These are phyloP conservation scores for Uloborus diversus DNA, from an alignment of 1,140 invertebrate species.

Conservation along the genomic window DNA sequence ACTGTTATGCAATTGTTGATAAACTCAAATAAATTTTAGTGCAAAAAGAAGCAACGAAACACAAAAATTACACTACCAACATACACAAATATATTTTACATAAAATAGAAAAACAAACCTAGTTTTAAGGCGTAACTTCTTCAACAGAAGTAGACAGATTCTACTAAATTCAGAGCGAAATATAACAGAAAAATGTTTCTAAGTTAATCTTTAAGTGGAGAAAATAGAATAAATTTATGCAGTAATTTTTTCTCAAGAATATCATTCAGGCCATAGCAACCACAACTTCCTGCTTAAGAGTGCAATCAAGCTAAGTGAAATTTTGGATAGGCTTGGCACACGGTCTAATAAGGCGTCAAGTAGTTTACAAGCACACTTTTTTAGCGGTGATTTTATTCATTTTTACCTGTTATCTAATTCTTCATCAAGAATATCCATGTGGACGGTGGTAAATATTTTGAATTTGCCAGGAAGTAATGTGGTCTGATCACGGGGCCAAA, in stretches of 20 bases:
- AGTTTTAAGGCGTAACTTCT: not conserved
- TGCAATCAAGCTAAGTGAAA: constrained; percentile 7
- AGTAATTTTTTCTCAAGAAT: not conserved
- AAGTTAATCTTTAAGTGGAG: too few relatives aligned
- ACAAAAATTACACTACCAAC: too few relatives aligned
- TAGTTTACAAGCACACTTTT: not conserved
- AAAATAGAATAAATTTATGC: too few relatives aligned
- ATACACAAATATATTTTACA: too few relatives aligned
- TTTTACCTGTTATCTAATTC: constrained; percentile 65
- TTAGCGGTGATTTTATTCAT: not conserved
- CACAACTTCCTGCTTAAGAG: constrained; percentile 37
- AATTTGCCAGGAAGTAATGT: constrained; percentile 67
- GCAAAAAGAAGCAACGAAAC: too few relatives aligned
- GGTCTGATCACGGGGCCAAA: constrained; percentile 68
- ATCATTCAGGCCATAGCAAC: constrained; percentile 44
- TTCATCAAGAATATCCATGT: constrained; percentile 67
- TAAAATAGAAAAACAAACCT: not conserved
- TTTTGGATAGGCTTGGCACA: not conserved
- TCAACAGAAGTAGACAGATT: too few relatives aligned
- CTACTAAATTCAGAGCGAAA: too few relatives aligned
- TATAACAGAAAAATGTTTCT: too few relatives aligned
- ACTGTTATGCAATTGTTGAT: too few relatives aligned
- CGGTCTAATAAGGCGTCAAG: not conserved
- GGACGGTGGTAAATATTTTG: constrained; percentile 62
- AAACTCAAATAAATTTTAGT: too few relatives aligned